Conservation (phyloP, 2,888 invertebrate genomes). For the Cremastinae sp. region DNA sequence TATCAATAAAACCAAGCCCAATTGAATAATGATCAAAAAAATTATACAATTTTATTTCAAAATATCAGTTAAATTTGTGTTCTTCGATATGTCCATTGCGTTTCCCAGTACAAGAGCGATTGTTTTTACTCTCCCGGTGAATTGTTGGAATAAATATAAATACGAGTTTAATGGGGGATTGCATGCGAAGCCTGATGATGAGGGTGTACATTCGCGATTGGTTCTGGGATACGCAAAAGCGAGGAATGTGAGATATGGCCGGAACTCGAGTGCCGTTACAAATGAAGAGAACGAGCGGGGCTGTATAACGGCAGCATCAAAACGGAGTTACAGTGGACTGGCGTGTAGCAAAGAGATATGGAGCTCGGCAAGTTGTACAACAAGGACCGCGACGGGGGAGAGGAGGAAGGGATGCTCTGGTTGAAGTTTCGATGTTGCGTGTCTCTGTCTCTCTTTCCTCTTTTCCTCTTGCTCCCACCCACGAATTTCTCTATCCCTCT, state of each 20-base stretch:
- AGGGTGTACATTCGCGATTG: conserved; percentile 30
- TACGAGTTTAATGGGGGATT: neutral
- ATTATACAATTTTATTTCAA: too few relatives aligned
- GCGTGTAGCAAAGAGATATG: conserved; percentile 61
- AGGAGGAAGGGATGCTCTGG: too few relatives aligned
- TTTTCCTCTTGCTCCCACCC: neutral
- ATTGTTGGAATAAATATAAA: neutral
- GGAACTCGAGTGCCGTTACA: conserved; percentile 75
- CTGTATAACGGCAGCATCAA: conserved; percentile 40
- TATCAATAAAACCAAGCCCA: too few relatives aligned
- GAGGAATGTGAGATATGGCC: conserved; percentile 77
- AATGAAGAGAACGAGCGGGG: conserved; percentile 73
- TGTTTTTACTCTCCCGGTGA: neutral
- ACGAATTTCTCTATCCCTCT: too few relatives aligned
- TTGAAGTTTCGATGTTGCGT: conserved; percentile 28
- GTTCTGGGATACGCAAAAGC: conserved; percentile 53
- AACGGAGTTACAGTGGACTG: conserved; percentile 55
- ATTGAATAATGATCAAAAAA: too few relatives aligned
- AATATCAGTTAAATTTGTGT: too few relatives aligned
- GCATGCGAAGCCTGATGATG: conserved; percentile 13
- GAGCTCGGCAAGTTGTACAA: neutral
- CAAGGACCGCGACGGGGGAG: neutral
- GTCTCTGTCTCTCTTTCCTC: conserved; percentile 4
- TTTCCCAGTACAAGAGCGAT: too few relatives aligned
- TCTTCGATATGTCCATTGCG: too few relatives aligned